These are phyloP conservation scores for Xenentodon cancila DNA, from an alignment of 2,797 vertebrate genomes.

Conservation along the genomic window DNA sequence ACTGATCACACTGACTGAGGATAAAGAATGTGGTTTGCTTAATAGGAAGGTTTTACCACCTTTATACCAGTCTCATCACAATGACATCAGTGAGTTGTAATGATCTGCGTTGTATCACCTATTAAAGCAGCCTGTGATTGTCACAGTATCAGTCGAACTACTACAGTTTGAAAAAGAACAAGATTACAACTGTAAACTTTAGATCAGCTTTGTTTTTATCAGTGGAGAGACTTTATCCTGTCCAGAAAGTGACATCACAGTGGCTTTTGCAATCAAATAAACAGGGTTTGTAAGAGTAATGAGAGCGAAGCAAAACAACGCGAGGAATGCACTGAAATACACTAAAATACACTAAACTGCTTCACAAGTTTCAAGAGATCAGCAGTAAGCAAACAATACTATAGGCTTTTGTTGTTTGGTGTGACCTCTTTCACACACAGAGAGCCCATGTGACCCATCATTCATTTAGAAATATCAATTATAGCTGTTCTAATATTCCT, in stretches of 20 bases:
- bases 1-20: constrained; percentile 50
- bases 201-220: no score
- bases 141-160: neutral
- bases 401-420: no score
- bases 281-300: neutral
- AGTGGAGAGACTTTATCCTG: no score
- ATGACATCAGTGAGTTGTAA: constrained; percentile 41
- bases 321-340: constrained; percentile 6
- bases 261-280: neutral
- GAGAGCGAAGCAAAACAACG: constrained; percentile 8
- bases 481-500: no score
- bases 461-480: no score
- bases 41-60: constrained; percentile 46
- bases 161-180: no score
- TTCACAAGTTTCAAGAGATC: no score
- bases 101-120: constrained; percentile 27
- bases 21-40: constrained; percentile 49
- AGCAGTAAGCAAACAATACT: no score
- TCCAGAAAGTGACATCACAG: neutral
- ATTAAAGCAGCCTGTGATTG: constrained; percentile 18
- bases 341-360: neutral
- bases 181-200: no score
- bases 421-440: no score
- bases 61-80: constrained; percentile 44
- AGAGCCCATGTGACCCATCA: no score